Percentiles rank a stretch among this genome's conserved stretches.
These are phyloP conservation scores for Pachycephala philippinensis DNA, from an alignment of 2,113 vertebrate species.

Conservation along the genomic window DNA sequence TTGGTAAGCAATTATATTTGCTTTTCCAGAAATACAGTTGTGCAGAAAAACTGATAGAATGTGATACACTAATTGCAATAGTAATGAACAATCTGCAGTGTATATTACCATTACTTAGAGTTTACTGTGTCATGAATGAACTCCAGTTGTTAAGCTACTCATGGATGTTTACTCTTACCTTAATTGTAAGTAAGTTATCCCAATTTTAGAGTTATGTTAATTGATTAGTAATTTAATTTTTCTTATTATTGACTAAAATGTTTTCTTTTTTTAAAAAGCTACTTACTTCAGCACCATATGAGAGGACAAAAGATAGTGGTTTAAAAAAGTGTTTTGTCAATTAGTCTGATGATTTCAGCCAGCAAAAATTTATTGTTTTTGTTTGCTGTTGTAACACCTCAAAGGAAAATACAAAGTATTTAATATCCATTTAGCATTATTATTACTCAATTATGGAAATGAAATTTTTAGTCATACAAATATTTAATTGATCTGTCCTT, in stretches of 20 bases:
- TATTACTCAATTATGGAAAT: not conserved
- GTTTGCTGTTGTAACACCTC: not conserved
- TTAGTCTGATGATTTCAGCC: not conserved
- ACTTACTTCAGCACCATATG: not conserved
- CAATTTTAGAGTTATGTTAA: not conserved
- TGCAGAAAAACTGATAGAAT: not conserved
- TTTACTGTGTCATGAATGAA: not conserved
- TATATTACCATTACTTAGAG: not conserved
- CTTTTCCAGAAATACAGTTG: not conserved
- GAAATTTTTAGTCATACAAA: not conserved
- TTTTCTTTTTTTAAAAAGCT: not conserved
- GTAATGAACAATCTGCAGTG: not conserved
- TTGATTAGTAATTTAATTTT: constrained; percentile 8
- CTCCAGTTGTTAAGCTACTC: not conserved
- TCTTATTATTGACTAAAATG: not conserved
- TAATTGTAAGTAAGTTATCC: not conserved
- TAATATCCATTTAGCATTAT: not conserved
- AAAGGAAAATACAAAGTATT: not conserved
- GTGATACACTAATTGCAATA: not conserved
- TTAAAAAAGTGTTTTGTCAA: not conserved
- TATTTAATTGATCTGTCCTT: not conserved
- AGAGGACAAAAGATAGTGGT: not conserved
- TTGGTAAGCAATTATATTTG: constrained; percentile 80
- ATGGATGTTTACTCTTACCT: constrained; percentile 1
- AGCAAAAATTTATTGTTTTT: not conserved